Base-by-base conservation (phyloP, 35 echinoderm and acorn worm species). In the Hemicentrotus pulcherrimus region DNA sequence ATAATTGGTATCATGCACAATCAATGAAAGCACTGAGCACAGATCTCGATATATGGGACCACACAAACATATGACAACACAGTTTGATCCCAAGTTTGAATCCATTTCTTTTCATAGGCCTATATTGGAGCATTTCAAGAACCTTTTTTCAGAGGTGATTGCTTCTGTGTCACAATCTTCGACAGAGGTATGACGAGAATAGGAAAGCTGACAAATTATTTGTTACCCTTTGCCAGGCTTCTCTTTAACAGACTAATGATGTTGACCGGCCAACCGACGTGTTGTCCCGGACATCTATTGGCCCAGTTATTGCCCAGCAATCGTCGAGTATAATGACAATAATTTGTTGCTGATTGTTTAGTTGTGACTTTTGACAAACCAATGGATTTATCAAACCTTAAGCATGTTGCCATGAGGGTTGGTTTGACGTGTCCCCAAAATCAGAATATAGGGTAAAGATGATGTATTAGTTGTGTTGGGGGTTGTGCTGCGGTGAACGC, bases 321-420 rank as follows among this genome's bases (percentile, higher is more conserved):
- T 90, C 2, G 32, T 32, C 33, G 31, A 90, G 88, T 90, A 47
- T 90, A 90, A 90, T 90, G 88, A 90, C 88, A 45, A 45, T 90
- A 41, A 90, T 90, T 90, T 45, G 88, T 90, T 47, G 88, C 88
- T 41, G 88, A 90, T 90, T 90, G 46, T 45, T 90, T 90, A 90
- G 88, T 90, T 47, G 88, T 78, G 65, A 78, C 65, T 28, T 78
- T 78, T 78, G 65, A 78, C 65, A n/a, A 14, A 78, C 65, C 65
- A 55, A 55, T 78, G 28, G 65, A 78, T 78, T 28, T 15, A 55
- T 55, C 50, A 55, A 13, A 55, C 50, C 15, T 10, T 14, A 41
- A 41, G 35, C 35, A 41, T 41, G 35, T 3, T 41, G 35, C 35
- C 3, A n/a, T n/a, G n/a, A 22, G 28, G 65, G 7, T n/a, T 78